Evolutionary conservation across 1,140 invertebrate species (phyloP), one percentile per base, ranked within the genome.

Genomic region (Cardiocondyla obscurior): DNA sequence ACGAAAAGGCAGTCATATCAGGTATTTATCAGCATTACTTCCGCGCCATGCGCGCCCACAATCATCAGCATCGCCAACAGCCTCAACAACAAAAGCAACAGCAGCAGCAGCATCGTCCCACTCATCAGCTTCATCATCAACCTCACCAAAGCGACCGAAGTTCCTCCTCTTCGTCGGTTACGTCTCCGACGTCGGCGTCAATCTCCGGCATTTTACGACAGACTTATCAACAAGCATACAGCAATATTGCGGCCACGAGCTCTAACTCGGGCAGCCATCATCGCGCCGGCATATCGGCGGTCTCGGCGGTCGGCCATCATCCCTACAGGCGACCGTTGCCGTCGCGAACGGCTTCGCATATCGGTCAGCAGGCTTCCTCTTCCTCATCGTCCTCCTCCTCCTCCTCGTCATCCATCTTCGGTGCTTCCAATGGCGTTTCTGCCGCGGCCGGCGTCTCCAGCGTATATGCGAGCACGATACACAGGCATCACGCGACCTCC

Each of bases 11-110:
- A 70, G 90, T 92, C 46, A 92, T 92, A 90, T 92, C 91, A 83
- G 91, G 91, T 85, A 91, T 92, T 89, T 92, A 90, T 90, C 91
- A 91, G 62, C 89, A 89, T 76, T 91, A 89, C 83, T 91, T 89
- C 85, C 90, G 85, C 44, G 88, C 88, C 28, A 91, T 89, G 89
- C 87, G 84, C 51, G 82, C 86, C n/a, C 89, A 90, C 82, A 90
- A 90, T 70, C 85, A 89, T 46, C 90, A 88, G 42, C 89, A 84
- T 22, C 87, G 84, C 14, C 90, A 85, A 25, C 85, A 89, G n/a
- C 88, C 87, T 16, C 88, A 88, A 19, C 88, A 77, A 5, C 84
- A 83, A n/a, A 77, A 85, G 22, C 82, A 60, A 2, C 88, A 84
- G 36, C 86, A 82, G 53, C 90, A 88, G 22, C 88, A 83, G 7